Conservation (phyloP, 2,113 vertebrate species). For the Axis porcinus region DNA sequence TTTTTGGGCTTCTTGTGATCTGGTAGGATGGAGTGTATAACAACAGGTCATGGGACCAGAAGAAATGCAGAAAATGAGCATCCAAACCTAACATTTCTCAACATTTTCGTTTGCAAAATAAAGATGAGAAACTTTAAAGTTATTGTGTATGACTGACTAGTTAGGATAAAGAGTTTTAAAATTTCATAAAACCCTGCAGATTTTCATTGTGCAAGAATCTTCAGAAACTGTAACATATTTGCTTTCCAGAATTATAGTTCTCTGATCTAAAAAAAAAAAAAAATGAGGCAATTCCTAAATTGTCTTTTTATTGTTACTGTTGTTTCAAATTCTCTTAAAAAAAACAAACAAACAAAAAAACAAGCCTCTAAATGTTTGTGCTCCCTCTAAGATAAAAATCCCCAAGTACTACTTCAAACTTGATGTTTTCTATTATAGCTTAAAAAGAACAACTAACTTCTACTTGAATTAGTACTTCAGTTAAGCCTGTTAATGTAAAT, state of each 20-base stretch:
- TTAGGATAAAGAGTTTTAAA: neutral
- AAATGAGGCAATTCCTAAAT: slow-evolving; percentile 12
- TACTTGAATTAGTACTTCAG: neutral
- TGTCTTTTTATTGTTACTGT: neutral
- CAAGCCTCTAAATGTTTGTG: neutral
- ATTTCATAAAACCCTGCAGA: neutral
- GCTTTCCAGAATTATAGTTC: neutral
- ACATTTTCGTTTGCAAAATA: neutral
- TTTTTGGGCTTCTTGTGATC: neutral
- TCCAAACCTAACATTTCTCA: neutral
- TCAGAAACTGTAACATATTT: neutral
- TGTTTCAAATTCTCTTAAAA: neutral
- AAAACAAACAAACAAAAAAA: neutral
- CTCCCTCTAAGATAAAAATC: neutral
- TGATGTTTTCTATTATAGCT: neutral
- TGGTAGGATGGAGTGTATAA: neutral
- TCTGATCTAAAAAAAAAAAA: slow-evolving; percentile 16
- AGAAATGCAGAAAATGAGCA: neutral
- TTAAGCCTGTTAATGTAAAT: neutral
- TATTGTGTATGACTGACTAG: neutral
- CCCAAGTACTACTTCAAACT: neutral
- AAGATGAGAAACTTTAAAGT: neutral
- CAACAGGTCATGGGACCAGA: neutral
- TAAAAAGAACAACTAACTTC: neutral
- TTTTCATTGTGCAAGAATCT: neutral